These are phyloP conservation scores for Andrena trimmerana DNA, from an alignment of 2,888 invertebrate species.

Conservation along the genomic window DNA sequence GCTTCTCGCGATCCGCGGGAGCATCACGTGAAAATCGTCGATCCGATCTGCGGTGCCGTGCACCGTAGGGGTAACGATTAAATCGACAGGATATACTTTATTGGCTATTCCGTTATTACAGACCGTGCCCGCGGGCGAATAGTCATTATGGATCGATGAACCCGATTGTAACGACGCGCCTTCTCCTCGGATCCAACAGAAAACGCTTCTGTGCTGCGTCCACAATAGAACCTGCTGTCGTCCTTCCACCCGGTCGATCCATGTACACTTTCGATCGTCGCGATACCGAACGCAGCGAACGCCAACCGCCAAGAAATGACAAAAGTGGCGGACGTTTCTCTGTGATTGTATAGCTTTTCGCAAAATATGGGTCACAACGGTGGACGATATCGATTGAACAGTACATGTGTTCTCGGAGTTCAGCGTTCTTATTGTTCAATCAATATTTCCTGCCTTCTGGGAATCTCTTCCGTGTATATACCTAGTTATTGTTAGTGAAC, in stretches of 20 bases:
- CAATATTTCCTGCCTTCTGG: neutral
- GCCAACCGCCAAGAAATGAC: neutral
- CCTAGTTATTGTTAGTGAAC: too few species aligned
- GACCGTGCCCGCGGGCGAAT: conserved; percentile 43
- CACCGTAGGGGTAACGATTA: conserved; percentile 49
- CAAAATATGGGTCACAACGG: conserved; percentile 22
- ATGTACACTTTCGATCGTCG: neutral
- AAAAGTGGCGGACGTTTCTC: neutral
- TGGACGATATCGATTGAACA: conserved; percentile 23
- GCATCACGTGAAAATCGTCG: conserved; percentile 43
- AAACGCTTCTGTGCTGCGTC: conserved; percentile 54
- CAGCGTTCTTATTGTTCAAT: neutral
- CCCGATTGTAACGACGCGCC: conserved; percentile 58
- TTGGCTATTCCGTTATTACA: conserved; percentile 62
- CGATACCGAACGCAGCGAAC: neutral
- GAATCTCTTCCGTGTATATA: too few species aligned
- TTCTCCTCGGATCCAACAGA: conserved; percentile 37
- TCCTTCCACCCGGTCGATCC: neutral
- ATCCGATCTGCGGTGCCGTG: conserved; percentile 25
- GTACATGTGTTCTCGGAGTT: conserved; percentile 13
- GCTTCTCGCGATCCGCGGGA: conserved; percentile 40
- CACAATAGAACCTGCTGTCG: conserved; percentile 4
- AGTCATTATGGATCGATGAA: conserved; percentile 69
- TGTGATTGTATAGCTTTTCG: neutral
- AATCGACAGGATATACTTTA: conserved; percentile 58